phyloP scores from a whole-genome alignment of 2,797 vertebrate genomes.

The Fratercula arctica region DNA sequence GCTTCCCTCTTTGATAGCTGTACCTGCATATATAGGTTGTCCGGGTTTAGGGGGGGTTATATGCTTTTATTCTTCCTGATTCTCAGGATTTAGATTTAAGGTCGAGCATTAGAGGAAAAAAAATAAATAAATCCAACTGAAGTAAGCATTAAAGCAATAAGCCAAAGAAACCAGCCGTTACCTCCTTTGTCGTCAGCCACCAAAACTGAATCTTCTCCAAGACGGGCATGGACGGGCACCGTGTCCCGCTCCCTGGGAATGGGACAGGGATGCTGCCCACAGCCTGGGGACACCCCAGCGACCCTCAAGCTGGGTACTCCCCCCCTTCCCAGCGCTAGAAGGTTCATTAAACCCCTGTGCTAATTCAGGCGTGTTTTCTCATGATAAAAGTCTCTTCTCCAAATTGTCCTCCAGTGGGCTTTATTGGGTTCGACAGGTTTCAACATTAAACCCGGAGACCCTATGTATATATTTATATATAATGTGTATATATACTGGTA shows the following conservation, averaged over 20 bases:
- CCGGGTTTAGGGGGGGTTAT: slow-evolving; percentile 30
- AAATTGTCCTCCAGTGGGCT: not conserved
- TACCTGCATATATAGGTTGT: slow-evolving; percentile 52
- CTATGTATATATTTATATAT: slow-evolving; percentile 61
- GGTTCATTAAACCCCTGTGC: not conserved
- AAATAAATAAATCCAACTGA: not conserved
- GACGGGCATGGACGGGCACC: not conserved
- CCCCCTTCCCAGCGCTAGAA: not conserved
- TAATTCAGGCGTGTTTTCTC: not conserved
- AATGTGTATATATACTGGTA: slow-evolving; percentile 60
- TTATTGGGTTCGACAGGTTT: slow-evolving; percentile 1
- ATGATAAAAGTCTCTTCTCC: not conserved
- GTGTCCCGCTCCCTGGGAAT: not conserved
- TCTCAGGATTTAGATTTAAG: slow-evolving; percentile 20
- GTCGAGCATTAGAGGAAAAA: not conserved
- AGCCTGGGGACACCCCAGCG: not conserved
- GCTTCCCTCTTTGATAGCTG: slow-evolving; percentile 3
- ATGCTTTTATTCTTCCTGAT: not conserved
- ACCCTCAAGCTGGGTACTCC: not conserved
- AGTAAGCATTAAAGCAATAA: not conserved
- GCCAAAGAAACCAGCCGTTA: not conserved
- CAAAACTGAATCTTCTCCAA: not conserved
- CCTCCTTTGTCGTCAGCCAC: not conserved
- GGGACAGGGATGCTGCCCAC: not conserved
- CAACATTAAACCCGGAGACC: slow-evolving; percentile 16